Conservation (phyloP, 2,113 vertebrate genomes). For the Coracopsis vasa region DNA sequence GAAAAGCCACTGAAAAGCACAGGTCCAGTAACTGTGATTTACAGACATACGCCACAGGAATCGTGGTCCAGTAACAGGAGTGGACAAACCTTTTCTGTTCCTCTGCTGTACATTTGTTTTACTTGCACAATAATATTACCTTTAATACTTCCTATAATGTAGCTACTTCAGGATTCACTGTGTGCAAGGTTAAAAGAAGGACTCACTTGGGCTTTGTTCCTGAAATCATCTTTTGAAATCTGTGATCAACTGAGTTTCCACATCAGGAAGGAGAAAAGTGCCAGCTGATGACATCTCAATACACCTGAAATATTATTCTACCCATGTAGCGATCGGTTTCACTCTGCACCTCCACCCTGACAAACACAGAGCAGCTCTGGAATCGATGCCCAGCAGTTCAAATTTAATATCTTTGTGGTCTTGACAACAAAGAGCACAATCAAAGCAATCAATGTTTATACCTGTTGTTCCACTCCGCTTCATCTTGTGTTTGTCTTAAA, state of each 20-base stretch:
- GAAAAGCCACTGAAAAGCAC: neutral
- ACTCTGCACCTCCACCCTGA: neutral
- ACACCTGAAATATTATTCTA: neutral
- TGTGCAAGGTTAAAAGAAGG: neutral
- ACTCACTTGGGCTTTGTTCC: neutral
- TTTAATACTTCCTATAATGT: neutral
- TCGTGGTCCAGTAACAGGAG: neutral
- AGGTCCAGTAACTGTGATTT: neutral
- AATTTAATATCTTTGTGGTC: neutral
- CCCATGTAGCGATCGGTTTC: neutral
- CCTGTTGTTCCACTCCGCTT: neutral
- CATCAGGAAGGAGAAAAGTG: neutral
- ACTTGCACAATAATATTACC: neutral
- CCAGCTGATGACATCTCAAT: neutral
- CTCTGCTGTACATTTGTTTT: neutral
- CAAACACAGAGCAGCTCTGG: neutral
- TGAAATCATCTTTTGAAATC: neutral
- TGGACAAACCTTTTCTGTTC: neutral
- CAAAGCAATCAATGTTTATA: constrained; percentile 50
- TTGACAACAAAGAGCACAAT: constrained; percentile 14
- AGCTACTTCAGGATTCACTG: neutral
- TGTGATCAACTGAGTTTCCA: neutral
- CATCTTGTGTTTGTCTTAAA: neutral
- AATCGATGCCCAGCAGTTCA: constrained; percentile 20
- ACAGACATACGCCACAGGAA: neutral